Conservation (phyloP, 2,888 invertebrate species). For the Tenthredo amoena region DNA sequence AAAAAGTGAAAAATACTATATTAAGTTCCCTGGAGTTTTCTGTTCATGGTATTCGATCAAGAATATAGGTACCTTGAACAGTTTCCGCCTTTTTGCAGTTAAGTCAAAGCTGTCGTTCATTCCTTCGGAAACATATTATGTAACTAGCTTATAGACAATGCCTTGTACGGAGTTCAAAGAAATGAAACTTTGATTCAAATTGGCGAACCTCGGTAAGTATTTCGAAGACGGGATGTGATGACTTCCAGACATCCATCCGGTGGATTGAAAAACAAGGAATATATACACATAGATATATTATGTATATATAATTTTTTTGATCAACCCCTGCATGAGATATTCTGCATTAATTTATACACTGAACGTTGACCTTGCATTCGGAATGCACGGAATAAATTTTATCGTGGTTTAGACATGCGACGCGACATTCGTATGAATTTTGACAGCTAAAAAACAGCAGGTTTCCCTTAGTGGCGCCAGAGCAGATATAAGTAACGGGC, state of each 20-base stretch:
- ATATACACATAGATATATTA: neutral
- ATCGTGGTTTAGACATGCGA: neutral
- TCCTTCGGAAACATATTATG: neutral
- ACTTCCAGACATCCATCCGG: conserved; percentile 15
- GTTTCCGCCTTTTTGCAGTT: neutral
- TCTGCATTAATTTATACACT: neutral
- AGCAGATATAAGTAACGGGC: neutral
- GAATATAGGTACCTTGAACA: neutral
- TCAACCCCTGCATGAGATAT: neutral
- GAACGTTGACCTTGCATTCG: neutral
- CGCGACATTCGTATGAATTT: neutral
- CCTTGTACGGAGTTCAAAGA: neutral
- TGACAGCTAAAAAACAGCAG: conserved; percentile 19
- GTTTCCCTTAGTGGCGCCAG: neutral
- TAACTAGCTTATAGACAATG: neutral
- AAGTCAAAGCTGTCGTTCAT: neutral
- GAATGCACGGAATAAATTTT: conserved; percentile 13
- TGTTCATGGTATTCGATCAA: neutral
- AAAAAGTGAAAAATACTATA: neutral
- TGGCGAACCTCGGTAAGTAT: neutral
- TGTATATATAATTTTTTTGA: neutral
- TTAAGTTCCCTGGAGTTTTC: neutral
- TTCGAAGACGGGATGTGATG: neutral
- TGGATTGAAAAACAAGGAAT: conserved; percentile 24
- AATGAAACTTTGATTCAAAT: neutral